A percentile compares a stretch with the other conserved stretches of the same genome.
These are phyloP conservation scores for Ptychobarbus kaznakovi DNA, from an alignment of 2,797 vertebrate genomes.

Conservation along the genomic window DNA sequence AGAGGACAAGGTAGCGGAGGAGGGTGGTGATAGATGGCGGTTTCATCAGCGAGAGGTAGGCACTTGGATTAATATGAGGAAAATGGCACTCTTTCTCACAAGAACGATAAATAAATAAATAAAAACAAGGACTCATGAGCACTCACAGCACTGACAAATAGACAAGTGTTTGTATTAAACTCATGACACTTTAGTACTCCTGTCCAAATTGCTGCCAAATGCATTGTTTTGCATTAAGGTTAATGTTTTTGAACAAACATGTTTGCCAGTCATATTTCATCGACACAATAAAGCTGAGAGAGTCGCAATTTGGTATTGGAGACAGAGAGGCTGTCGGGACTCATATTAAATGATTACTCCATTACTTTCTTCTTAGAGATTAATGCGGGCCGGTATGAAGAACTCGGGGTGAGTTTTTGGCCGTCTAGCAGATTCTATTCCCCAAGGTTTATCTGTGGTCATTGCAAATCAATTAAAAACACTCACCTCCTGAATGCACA, in stretches of 20 bases:
- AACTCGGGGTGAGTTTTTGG: conserved; percentile 43
- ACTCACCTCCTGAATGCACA: conserved; percentile 74
- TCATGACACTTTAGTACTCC: conserved; percentile 74
- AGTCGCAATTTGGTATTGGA: conserved; percentile 43
- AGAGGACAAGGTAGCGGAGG: conserved; percentile 72
- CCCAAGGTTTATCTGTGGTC: conserved; percentile 67
- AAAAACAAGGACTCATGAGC: conserved; percentile 65
- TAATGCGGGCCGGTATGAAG: conserved; percentile 45
- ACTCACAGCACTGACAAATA: conserved; percentile 71
- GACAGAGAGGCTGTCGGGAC: conserved; percentile 48
- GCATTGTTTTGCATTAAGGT: conserved; percentile 79
- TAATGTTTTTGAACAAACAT: conserved; percentile 69
- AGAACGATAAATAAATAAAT: conserved; percentile 51
- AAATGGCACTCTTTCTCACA: conserved; percentile 74
- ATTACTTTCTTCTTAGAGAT: conserved; percentile 51
- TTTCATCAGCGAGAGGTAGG: conserved; percentile 64
- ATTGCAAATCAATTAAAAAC: conserved; percentile 74
- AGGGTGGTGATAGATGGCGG: conserved; percentile 79
- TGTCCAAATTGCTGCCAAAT: conserved; percentile 75
- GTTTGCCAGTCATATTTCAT: conserved; percentile 77
- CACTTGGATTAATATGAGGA: conserved; percentile 77
- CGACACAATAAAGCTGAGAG: conserved; percentile 59
- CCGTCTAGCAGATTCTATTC: conserved; percentile 42
- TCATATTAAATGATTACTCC: conserved; percentile 49
- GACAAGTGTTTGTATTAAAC: conserved; percentile 75